Evolutionary conservation across 2,888 invertebrate genomes (phyloP).

Genomic region (Serripes groenlandicus): DNA sequence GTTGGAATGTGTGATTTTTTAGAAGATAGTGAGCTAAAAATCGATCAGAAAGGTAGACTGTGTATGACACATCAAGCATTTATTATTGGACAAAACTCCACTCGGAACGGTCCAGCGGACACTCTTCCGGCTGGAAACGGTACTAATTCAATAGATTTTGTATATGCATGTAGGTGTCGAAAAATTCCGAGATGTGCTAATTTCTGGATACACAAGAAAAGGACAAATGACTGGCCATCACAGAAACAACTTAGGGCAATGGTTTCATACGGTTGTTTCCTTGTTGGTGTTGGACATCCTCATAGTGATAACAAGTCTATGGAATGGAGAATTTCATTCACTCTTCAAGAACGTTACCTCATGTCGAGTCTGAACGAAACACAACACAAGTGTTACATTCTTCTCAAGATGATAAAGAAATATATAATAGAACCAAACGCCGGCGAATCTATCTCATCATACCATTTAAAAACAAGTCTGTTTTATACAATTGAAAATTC

Average conservation of each 20-base stretch:
- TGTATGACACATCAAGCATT: no score
- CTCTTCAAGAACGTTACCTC: constrained; percentile 5
- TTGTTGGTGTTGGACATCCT: constrained; percentile 3
- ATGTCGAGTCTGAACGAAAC: neutral
- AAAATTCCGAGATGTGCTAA: neutral
- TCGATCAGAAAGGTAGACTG: no score
- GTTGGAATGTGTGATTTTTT: no score
- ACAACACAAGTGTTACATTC: constrained; percentile 16
- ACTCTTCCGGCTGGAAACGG: neutral
- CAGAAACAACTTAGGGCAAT: neutral
- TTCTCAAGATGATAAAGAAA: neutral
- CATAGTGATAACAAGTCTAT: neutral
- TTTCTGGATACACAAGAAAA: neutral
- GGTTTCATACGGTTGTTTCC: neutral
- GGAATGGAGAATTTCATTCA: constrained; percentile 18
- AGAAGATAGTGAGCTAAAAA: no score
- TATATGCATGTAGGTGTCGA: neutral
- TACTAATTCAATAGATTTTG: neutral
- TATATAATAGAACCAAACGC: neutral
- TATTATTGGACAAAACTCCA: no score
- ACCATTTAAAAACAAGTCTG: neutral
- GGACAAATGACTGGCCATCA: neutral
- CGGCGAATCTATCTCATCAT: neutral
- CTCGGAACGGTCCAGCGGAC: neutral
- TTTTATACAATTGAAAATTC: constrained; percentile 1